Percentiles rank a stretch among this genome's conserved stretches.
phyloP scores from a whole-genome alignment of 2,113 vertebrate genomes.

The Pterocles burchelli region DNA sequence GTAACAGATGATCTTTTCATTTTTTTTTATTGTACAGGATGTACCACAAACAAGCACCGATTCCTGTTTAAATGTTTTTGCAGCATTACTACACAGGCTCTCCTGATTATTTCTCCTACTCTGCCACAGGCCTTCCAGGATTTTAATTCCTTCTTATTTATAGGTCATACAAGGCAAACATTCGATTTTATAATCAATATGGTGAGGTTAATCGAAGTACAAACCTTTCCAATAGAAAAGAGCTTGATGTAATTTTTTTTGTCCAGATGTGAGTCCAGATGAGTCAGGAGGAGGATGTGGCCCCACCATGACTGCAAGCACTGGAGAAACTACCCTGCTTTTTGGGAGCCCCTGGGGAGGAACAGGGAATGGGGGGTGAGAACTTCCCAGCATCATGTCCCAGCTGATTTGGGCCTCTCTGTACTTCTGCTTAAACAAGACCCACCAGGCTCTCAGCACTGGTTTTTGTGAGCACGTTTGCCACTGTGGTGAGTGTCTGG shows the following conservation, averaged over 20 bases:
- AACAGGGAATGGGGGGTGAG: neutral
- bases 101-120: slow-evolving; percentile 7
- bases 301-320: neutral
- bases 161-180: neutral
- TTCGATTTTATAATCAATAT: neutral
- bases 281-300: neutral
- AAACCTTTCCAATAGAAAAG: neutral
- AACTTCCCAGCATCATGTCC: neutral
- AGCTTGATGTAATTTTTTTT: neutral
- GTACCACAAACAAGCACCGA: neutral
- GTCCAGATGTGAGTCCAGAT: neutral
- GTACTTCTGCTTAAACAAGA: neutral
- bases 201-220: neutral
- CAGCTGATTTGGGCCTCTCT: neutral
- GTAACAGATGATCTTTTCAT: neutral
- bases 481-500: neutral
- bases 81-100: neutral
- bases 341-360: neutral
- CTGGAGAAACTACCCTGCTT: neutral
- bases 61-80: slow-evolving; percentile 47
- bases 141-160: neutral
- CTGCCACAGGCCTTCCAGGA: neutral
- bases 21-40: slow-evolving; percentile 30
- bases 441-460: neutral
- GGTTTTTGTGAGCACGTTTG: neutral